Base-by-base conservation (phyloP, 2,113 vertebrate species). In the Odobenus rosmarus region DNA sequence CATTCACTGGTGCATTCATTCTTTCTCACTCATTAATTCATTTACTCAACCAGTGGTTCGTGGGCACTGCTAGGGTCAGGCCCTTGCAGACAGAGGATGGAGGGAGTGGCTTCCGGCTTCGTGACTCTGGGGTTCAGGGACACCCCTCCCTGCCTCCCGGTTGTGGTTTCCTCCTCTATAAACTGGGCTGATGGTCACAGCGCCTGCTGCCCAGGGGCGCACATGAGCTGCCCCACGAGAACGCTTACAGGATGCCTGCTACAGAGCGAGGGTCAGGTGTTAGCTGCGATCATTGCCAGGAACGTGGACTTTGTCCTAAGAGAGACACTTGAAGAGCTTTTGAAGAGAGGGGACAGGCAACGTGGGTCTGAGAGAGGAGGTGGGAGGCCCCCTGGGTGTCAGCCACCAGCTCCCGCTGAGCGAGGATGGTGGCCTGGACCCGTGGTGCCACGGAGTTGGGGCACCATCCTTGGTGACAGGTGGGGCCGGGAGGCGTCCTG, bases 151-250 rank as follows among this genome's bases (percentile, higher is more conserved):
- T 0, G 7, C 72, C 8, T 39, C 72, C 24, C 0, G 1, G 49
- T 9, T 18, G 36, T 26, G 19, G 61, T 28, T 36, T 61, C 36
- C 39, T 46, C 59, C n/a, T 36, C 55, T 26, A 23, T 33, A 14
- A 19, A 11, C 42, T 11, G 51, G 15, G n/a, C 18, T 3, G 23
- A 28, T 4, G 14, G 21, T 2, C 21, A 24, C 0, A 1, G 31
- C 4, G 1, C 18, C 0, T 1, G 14, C 55, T 26, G 2, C 24
- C 14, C 14, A 51, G 33, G 26, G 62, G 0, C 1, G 8, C 5
- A 11, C 19, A 1, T 0, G n/a, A 0, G 19, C 5, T 7, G 3
- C 14, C 12, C 36, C 10, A 4, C 0, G 1, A 49, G 36, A 14
- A 2, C 28, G 5, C 16, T 4, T n/a, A 5, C 9, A 5, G 26